These are phyloP conservation scores for Scolanthus callimorphus DNA, from an alignment of 92 coral and sea anemone species.

Conservation along the genomic window DNA sequence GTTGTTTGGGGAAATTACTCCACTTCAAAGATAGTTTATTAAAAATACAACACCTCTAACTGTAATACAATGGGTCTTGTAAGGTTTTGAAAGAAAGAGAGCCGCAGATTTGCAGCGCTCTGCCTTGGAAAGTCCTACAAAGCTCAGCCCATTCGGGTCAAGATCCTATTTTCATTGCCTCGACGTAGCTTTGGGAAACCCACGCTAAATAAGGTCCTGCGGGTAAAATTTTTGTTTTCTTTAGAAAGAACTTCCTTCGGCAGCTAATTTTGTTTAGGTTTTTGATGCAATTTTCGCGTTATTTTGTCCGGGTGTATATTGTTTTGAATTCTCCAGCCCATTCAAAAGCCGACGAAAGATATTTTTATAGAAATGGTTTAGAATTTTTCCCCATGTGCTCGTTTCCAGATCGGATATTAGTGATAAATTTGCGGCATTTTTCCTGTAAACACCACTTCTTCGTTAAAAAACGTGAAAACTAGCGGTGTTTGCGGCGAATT, in stretches of 20 bases:
- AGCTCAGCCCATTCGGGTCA: too few species aligned
- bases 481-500: constrained; percentile 1
- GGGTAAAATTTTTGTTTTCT: too few species aligned
- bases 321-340: not conserved
- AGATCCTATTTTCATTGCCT: too few species aligned
- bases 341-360: not conserved
- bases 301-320: not conserved
- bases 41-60: not conserved
- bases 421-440: not conserved
- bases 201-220: too few species aligned
- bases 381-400: not conserved
- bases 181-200: too few species aligned
- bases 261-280: not conserved
- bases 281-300: not conserved
- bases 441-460: not conserved
- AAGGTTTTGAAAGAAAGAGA: not conserved
- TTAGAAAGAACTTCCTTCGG: not conserved
- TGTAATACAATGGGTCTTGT: not conserved
- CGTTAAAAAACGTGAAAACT: not conserved
- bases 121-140: too few species aligned
- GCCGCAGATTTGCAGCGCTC: too few species aligned
- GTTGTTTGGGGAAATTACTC: not conserved
- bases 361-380: not conserved
- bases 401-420: too few species aligned
- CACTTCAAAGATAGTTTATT: not conserved